Conservation (phyloP, 2,113 vertebrate species). For the Pachycephala philippinensis region DNA sequence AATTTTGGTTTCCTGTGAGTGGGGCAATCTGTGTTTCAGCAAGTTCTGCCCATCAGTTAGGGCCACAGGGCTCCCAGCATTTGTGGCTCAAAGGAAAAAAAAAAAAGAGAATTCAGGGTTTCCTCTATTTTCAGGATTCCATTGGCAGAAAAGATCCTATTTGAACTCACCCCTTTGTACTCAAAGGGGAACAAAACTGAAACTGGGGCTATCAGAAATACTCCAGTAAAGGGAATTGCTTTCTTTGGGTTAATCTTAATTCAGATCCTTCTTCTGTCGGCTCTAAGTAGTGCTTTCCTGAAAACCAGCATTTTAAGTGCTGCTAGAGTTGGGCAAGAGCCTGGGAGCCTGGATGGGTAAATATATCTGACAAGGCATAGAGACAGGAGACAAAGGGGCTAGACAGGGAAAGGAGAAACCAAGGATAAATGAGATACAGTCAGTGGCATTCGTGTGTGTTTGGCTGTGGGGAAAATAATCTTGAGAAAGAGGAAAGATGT, state of each 20-base stretch:
- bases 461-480: constrained; percentile 20
- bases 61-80: not conserved
- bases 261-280: not conserved
- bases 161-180: not conserved
- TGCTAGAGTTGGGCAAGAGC: constrained; percentile 25
- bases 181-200: not conserved
- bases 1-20: constrained; percentile 38
- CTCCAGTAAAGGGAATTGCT: not conserved
- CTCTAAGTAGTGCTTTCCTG: not conserved
- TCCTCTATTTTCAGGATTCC: not conserved
- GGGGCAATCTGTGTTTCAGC: not conserved
- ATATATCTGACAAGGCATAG: constrained; percentile 38
- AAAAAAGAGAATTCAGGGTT: not conserved
- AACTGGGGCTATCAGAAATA: not conserved
- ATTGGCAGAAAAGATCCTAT: not conserved
- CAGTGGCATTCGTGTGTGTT: not conserved
- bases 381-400: constrained; percentile 50
- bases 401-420: constrained; percentile 56
- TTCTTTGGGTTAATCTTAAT: not conserved
- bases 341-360: constrained; percentile 27
- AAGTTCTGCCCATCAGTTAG: not conserved
- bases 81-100: not conserved
- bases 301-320: constrained; percentile 9
- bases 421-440: constrained; percentile 35
- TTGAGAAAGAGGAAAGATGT: not conserved